Percentiles rank a stretch among this genome's conserved stretches.
phyloP scores from a whole-genome alignment of 2,113 vertebrate species.

The Tychaedon coryphoeus region DNA sequence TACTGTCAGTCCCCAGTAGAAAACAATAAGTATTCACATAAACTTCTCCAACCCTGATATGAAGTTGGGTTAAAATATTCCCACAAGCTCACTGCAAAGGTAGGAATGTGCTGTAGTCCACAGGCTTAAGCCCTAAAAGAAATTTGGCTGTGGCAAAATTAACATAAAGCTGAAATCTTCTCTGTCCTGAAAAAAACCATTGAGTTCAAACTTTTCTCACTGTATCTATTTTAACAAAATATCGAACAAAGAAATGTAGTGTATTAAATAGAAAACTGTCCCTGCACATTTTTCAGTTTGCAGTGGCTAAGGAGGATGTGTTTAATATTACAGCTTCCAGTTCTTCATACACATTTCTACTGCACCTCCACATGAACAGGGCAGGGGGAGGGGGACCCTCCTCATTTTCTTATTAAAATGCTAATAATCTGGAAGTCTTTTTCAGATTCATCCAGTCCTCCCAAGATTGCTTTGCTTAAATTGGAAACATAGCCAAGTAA shows the following conservation, averaged over 20 bases:
- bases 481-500: conserved; percentile 9
- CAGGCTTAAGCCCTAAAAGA: neutral
- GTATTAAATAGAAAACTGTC: neutral
- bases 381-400: neutral
- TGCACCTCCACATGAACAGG: neutral
- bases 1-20: neutral
- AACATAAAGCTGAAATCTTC: neutral
- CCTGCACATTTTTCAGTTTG: neutral
- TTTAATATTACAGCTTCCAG: neutral
- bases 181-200: neutral
- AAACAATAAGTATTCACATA: neutral
- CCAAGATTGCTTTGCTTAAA: conserved; percentile 30
- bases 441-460: neutral
- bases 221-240: neutral
- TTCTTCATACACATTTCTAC: neutral
- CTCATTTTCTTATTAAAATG: conserved; percentile 27
- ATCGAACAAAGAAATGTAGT: neutral
- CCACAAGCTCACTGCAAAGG: neutral
- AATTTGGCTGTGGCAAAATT: neutral
- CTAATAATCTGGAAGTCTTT: neutral
- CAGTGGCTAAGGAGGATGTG: neutral
- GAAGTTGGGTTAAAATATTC: neutral
- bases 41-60: neutral
- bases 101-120: neutral
- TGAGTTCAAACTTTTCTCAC: neutral